These are phyloP conservation scores for Idaea aversata DNA, from an alignment of 2,888 invertebrate species.

Conservation along the genomic window DNA sequence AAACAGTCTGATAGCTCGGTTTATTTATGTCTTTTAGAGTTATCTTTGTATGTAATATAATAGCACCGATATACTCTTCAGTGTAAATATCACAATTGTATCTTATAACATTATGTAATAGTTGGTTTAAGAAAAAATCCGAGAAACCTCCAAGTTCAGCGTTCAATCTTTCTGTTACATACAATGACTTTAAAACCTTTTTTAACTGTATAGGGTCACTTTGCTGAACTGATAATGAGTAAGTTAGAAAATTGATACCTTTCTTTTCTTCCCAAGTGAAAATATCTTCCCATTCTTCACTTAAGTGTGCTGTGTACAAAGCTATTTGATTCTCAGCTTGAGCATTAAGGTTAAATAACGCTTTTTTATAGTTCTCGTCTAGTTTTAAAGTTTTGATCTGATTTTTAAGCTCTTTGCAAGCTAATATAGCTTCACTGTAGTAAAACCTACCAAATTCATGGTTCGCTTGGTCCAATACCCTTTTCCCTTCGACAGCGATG, in stretches of 20 bases:
- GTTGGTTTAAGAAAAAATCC: conserved; percentile 65
- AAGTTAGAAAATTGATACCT: conserved; percentile 56
- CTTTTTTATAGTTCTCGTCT: conserved; percentile 54
- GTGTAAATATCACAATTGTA: conserved; percentile 70
- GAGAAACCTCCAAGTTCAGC: conserved; percentile 67
- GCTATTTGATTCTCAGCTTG: conserved; percentile 67
- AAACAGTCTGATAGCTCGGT: conserved; percentile 66
- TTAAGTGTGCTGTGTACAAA: conserved; percentile 63
- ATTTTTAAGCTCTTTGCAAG: conserved; percentile 48
- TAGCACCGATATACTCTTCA: conserved; percentile 66
- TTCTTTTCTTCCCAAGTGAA: conserved; percentile 66
- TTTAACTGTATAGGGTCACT: conserved; percentile 62
- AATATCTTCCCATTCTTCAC: conserved; percentile 70
- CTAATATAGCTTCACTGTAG: conserved; percentile 58
- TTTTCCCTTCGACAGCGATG: conserved; percentile 54
- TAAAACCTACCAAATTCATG: conserved; percentile 62
- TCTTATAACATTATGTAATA: conserved; percentile 65
- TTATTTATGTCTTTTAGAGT: conserved; percentile 52
- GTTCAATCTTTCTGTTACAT: conserved; percentile 60
- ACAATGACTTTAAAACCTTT: conserved; percentile 64
- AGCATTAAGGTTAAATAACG: conserved; percentile 50
- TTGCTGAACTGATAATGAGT: conserved; percentile 65
- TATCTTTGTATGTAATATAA: conserved; percentile 69
- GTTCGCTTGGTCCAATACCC: conserved; percentile 56
- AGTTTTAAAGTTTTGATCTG: conserved; percentile 50